These are phyloP conservation scores for Phylloscopus trochilus DNA, from an alignment of 2,113 vertebrate genomes.

Conservation along the genomic window DNA sequence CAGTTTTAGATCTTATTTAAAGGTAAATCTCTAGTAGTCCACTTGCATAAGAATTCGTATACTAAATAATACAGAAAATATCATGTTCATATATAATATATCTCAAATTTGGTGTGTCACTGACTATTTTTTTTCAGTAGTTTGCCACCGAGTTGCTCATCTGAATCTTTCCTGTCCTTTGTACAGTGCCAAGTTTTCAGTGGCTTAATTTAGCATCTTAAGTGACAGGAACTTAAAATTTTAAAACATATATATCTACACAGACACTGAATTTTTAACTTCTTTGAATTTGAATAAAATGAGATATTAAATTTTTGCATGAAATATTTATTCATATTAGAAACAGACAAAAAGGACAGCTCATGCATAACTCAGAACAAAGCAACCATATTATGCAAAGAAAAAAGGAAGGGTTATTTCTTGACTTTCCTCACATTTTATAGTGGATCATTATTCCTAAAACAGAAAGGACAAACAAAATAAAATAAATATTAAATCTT, in stretches of 20 bases:
- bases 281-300: constrained; percentile 28
- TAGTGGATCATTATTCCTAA: constrained; percentile 7
- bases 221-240: background rate
- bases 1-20: background rate
- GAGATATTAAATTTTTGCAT: background rate
- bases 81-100: background rate
- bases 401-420: background rate
- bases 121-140: background rate
- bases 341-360: constrained; percentile 2
- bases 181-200: background rate
- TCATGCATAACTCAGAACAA: constrained; percentile 15
- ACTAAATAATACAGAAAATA: background rate
- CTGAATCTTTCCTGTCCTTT: background rate
- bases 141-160: background rate
- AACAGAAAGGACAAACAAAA: constrained; percentile 12
- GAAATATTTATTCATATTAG: constrained; percentile 31
- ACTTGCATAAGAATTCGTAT: background rate
- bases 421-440: constrained; percentile 12
- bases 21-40: background rate
- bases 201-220: constrained; percentile 5
- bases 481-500: constrained; percentile 14
- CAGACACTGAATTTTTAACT: background rate
- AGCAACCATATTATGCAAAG: background rate
- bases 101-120: background rate
- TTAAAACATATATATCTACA: background rate